phyloP scores from a whole-genome alignment of 2,797 vertebrate species.

The Girardinus metallicus region DNA sequence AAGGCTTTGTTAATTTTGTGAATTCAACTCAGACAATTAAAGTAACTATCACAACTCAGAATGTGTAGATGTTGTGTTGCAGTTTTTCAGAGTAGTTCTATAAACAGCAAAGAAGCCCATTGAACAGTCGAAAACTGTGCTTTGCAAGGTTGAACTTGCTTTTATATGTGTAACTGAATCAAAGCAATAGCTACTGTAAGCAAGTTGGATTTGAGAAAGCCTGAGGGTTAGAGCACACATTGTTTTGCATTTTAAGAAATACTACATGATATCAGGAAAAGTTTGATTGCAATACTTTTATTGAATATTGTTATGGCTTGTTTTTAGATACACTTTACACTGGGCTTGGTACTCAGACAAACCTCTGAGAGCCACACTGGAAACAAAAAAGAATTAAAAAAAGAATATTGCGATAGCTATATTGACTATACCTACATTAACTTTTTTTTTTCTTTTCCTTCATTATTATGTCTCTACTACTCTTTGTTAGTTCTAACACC shows the following conservation, averaged over 20 bases:
- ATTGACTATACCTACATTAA: background rate
- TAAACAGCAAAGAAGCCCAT: constrained; percentile 26
- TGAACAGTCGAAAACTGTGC: constrained; percentile 14
- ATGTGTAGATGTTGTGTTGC: constrained; percentile 3
- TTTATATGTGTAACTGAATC: constrained; percentile 22
- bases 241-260: background rate
- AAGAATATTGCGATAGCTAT: background rate
- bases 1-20: constrained; percentile 71
- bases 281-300: background rate
- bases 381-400: too few relatives aligned
- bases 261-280: background rate
- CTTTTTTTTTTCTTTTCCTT: background rate
- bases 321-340: too few relatives aligned
- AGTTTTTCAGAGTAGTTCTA: constrained; percentile 23
- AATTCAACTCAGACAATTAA: constrained; percentile 72
- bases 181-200: background rate
- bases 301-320: background rate
- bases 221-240: background rate
- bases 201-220: background rate
- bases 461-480: background rate
- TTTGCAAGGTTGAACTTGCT: constrained; percentile 9
- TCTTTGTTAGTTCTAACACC: background rate
- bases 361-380: too few relatives aligned
- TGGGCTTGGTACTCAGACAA: too few relatives aligned
- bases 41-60: constrained; percentile 17